phyloP scores from a whole-genome alignment of 2,888 invertebrate species.

The Lithophane semibrunnea region DNA sequence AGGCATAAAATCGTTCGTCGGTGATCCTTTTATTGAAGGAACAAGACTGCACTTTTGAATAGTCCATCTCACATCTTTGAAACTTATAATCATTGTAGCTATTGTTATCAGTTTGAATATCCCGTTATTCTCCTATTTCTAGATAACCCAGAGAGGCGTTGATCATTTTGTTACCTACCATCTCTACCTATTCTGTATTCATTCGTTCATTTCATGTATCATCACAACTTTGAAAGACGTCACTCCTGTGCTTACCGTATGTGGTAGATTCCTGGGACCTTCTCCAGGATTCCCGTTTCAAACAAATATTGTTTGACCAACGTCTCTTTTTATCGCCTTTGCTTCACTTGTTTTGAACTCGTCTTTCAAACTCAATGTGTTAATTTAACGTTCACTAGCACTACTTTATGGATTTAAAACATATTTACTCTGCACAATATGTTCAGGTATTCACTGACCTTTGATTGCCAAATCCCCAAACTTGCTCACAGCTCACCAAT shows the following conservation, averaged over 20 bases:
- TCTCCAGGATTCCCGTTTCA: not conserved
- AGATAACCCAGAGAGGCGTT: not conserved
- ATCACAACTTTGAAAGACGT: not conserved
- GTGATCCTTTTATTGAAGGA: not conserved
- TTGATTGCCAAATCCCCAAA: not conserved
- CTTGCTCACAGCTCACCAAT: not conserved
- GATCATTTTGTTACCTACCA: too few species aligned
- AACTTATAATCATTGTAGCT: not conserved
- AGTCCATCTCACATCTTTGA: not conserved
- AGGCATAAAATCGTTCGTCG: not conserved
- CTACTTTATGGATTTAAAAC: not conserved
- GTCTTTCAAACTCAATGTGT: not conserved
- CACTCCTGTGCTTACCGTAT: not conserved
- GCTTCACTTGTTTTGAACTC: not conserved
- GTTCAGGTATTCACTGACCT: not conserved
- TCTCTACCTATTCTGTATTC: not conserved
- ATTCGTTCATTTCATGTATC: not conserved
- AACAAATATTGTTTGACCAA: not conserved
- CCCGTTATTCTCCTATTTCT: not conserved
- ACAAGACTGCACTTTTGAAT: not conserved
- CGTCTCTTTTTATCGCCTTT: too few species aligned
- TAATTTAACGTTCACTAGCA: not conserved
- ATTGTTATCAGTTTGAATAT: not conserved
- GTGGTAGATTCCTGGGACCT: not conserved
- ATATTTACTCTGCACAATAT: too few species aligned